Evolutionary conservation across 2,113 vertebrate species (phyloP).

Genomic region (Macquaria ambigua): DNA sequence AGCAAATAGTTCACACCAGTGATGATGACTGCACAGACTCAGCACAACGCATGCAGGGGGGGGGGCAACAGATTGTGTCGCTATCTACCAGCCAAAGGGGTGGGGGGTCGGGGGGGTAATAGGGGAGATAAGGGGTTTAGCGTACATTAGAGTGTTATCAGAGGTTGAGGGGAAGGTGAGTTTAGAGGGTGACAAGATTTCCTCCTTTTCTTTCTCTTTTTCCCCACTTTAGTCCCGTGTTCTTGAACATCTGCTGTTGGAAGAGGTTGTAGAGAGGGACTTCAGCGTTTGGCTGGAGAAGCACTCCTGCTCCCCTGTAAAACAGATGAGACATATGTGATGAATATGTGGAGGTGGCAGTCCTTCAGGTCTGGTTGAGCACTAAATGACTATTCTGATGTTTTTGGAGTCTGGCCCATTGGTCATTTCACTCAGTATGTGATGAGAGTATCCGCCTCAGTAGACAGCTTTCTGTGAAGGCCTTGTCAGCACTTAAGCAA

Average conservation of each 20-base stretch:
- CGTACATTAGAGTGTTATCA: slow-evolving; percentile 75
- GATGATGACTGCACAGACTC: slow-evolving; percentile 61
- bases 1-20: slow-evolving; percentile 61
- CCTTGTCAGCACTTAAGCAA: neutral
- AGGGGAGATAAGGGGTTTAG: slow-evolving; percentile 57
- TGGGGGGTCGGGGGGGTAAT: slow-evolving; percentile 13
- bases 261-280: slow-evolving; percentile 53
- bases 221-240: slow-evolving; percentile 52
- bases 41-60: slow-evolving; percentile 55
- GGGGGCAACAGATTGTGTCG: slow-evolving; percentile 77
- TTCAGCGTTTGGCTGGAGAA: slow-evolving; percentile 95
- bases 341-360: neutral
- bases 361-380: neutral
- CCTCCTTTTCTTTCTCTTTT: slow-evolving; percentile 64
- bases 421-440: neutral
- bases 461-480: neutral
- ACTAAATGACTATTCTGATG: slow-evolving; percentile 5
- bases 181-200: slow-evolving; percentile 51
- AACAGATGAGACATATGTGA: slow-evolving; percentile 51
- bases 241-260: slow-evolving; percentile 63
- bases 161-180: slow-evolving; percentile 48
- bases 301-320: slow-evolving; percentile 93
- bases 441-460: neutral
- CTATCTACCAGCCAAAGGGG: slow-evolving; percentile 72
- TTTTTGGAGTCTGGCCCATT: neutral